Evolutionary conservation across 2,888 invertebrate species (phyloP).

Genomic region (Sepioteuthis lessoniana): DNA sequence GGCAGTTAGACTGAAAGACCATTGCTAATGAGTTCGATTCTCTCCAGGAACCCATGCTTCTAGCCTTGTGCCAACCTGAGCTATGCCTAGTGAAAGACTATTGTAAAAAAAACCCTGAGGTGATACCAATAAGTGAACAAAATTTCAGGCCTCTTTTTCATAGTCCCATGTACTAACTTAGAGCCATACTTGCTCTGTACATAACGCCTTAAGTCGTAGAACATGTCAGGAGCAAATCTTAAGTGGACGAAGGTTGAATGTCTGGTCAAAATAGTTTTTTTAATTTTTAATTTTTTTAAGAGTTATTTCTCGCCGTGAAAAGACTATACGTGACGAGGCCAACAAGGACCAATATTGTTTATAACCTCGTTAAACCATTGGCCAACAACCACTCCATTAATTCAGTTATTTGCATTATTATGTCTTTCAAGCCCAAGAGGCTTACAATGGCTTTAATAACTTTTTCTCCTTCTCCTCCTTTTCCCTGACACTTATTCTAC

Average conservation of each 20-base stretch:
- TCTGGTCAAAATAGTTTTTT: neutral
- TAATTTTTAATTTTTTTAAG: too few relatives aligned
- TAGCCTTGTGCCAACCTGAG: too few relatives aligned
- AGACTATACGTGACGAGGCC: neutral
- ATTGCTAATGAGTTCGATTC: too few relatives aligned
- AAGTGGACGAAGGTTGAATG: neutral
- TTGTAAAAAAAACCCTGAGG: too few relatives aligned
- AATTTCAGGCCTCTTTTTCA: neutral
- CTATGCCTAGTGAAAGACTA: too few relatives aligned
- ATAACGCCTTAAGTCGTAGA: neutral
- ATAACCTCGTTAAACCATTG: neutral
- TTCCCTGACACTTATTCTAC: neutral
- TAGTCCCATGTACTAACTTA: neutral
- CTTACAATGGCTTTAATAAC: neutral
- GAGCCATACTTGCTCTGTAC: neutral
- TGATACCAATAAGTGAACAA: too few relatives aligned
- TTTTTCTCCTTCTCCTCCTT: neutral
- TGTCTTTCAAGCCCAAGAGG: neutral
- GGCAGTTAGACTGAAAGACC: too few relatives aligned
- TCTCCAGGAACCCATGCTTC: too few relatives aligned
- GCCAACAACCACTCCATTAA: neutral
- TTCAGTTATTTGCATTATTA: neutral
- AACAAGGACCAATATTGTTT: neutral
- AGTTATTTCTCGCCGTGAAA: neutral
- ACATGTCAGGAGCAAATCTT: neutral